These are phyloP conservation scores for Dermochelys coriacea DNA, from an alignment of 2,797 vertebrate genomes.

Conservation along the genomic window DNA sequence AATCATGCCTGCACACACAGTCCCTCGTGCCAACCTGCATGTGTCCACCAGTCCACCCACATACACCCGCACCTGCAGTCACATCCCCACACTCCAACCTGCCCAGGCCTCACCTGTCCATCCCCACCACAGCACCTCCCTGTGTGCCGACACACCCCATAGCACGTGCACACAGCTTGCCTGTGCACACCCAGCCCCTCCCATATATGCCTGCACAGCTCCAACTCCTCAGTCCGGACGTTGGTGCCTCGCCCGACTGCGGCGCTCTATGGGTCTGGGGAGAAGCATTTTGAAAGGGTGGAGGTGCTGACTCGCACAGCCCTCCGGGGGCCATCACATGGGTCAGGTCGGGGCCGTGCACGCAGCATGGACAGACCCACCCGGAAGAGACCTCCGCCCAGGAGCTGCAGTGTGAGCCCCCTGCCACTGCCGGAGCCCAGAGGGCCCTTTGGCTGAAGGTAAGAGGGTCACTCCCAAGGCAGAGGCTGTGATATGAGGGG, in stretches of 20 bases:
- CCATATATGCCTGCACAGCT: neutral
- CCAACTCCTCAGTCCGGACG: neutral
- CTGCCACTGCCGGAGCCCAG: too few species aligned
- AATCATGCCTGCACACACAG: neutral
- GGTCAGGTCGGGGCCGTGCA: neutral
- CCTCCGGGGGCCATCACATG: neutral
- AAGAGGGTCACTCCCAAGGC: neutral
- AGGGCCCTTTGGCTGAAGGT: neutral
- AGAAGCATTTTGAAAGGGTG: neutral
- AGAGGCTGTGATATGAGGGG: neutral
- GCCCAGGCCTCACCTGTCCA: neutral
- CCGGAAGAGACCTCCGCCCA: neutral
- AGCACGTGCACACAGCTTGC: too few species aligned
- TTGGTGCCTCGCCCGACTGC: neutral
- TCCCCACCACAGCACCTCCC: neutral
- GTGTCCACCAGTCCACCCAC: neutral
- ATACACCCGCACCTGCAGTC: neutral
- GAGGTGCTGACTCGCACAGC: neutral
- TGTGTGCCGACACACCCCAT: neutral
- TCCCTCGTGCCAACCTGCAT: too few species aligned
- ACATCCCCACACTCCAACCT: neutral
- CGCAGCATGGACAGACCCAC: too few species aligned
- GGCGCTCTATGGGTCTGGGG: neutral
- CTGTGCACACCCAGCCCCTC: neutral
- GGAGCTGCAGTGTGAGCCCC: too few species aligned